Evolutionary conservation across 2,797 vertebrate genomes (phyloP), one percentile per base, ranked within the genome.

Genomic region (Cyclura pinguis): DNA sequence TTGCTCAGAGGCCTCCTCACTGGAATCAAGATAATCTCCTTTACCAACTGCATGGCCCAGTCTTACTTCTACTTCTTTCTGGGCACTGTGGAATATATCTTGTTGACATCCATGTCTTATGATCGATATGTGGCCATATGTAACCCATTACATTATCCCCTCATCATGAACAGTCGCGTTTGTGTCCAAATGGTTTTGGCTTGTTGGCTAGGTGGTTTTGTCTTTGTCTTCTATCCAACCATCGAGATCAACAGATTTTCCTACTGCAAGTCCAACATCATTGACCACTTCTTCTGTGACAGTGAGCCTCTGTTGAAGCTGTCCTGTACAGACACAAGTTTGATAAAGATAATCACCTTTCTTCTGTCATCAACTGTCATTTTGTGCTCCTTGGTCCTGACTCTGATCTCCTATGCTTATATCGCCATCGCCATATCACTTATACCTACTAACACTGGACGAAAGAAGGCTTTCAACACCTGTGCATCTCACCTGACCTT

Each of bases 401-500:
- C 85, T 0, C 6, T 91, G 12, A 77, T 95, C 35, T 95, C 96
- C 69, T 96, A 95, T 20, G 1, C 85, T 35, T 92, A 89, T 81
- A 96, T 96, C 29, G 73, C 93, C 76, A 91, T 82, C 38, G 88
- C 92, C 18, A 93, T 95, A n/a, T 35, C 95, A 59, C 93, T 59
- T 80, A 96, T 94, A 4, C 91, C 94, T 6, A 94, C 92, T 7
- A 87, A 74, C 8, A 88, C 86, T 6, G 92, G 95, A 9, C 84
- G 91, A 47, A 55, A 42, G 72, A 96, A 95, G n/a, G 87, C 95
- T 14, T 96, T 96, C 86, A 96, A 94, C 22, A 95, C 95, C 0
- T 95, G 95, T 13, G 92, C 92, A 0, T 93, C 95, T 57, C 95
- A 96, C 35, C 93, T 87, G 20, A 83, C 72, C 16, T 55, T 90